Base-by-base conservation (phyloP, 2,888 invertebrate species). In the Aphidoletes aphidimyza region DNA sequence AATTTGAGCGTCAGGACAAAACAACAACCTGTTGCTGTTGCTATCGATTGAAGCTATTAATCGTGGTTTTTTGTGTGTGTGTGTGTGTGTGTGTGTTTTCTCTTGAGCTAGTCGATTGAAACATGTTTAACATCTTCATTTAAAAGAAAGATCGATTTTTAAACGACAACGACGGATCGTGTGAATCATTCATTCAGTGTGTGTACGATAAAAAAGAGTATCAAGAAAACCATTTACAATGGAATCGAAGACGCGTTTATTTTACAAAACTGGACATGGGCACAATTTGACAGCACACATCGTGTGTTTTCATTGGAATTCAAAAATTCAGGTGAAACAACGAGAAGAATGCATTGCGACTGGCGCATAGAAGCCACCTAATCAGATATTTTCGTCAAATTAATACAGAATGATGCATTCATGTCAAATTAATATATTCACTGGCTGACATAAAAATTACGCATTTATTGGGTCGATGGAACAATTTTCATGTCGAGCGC, bases 351-450 rank as follows among this genome's bases (percentile, higher is more conserved):
- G 54, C n/a, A n/a, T n/a, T n/a, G 54, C 26, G 54, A 54, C 54
- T 8, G 54, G 6, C 36, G 78, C 19, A 36, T 30, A n/a, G 37
- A 37, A 2, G 78, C 78, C 78, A 78, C 78, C 78, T 78, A 78
- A 78, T 78, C 37, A 81, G 81, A 81, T 81, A 37, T 81, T 81
- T 81, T 81, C 81, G 81, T 81, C 81, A 81, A 37, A n/a, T 37
- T 81, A 81, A 81, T 81, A 37, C 37, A 81, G 22, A 81, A 81
- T 81, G 37, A 81, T 81, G 81, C 22, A 81, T 81, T 81, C 81
- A 81, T 81, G 36, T 81, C 81, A 37, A n/a, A 39, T 81, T 81
- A 37, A 81, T 81, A 37, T 81, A 37, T 81, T 81, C 37, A 81
- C 37, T 8, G 22, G 36, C n/a, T n/a, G 81, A 81, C 81, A 81